Evolutionary conservation across 2,797 vertebrate species (phyloP), one percentile per base, ranked within the genome.

Genomic region (Cirrhinus molitorella): DNA sequence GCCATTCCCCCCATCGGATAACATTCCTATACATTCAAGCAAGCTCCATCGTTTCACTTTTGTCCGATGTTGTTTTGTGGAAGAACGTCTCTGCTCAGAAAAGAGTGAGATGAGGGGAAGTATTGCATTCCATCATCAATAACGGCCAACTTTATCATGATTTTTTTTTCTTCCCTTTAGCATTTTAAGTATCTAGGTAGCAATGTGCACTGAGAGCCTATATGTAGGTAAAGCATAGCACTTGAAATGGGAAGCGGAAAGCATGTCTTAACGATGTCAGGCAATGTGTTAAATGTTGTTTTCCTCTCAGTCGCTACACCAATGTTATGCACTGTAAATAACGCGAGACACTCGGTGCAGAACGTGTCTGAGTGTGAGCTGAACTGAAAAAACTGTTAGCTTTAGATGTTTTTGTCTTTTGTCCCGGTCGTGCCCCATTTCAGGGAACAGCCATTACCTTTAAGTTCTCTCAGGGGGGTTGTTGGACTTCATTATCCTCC

Each of bases 21-120:
- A 65, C 84, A 83, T 84, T 87, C 75, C 85, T 85, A 47, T 59
- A 45, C 67, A 63, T 79, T 83, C 40, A 53, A 68, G 45, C 63
- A 9, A 57, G 53, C 79, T 53, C 59, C 73, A 53, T 37, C 21
- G 28, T 51, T 19, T 23, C 47, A 17, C 63, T 25, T 23, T 53
- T 28, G 19, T 8, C 23, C n/a, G 21, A 17, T 21, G 10, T 12
- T n/a, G n/a, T n/a, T n/a, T n/a, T n/a, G n/a, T n/a, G n/a, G n/a
- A n/a, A 0, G 82, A 80, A 49, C 9, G 17, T 55, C n/a, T 63
- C 43, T 43, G 7, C 49, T 57, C 34, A 51, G 28, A 40, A 9
- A 55, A 68, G 47, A 51, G 80, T 16, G 53, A 63, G 10, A 25
- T 40, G 53, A 47, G 70, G 77, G 66, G 71, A 57, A 49, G 70